A percentile compares a stretch with the other conserved stretches of the same genome.
These are phyloP conservation scores for Apodemia duryi DNA, from an alignment of 2,888 invertebrate genomes.

Conservation along the genomic window DNA sequence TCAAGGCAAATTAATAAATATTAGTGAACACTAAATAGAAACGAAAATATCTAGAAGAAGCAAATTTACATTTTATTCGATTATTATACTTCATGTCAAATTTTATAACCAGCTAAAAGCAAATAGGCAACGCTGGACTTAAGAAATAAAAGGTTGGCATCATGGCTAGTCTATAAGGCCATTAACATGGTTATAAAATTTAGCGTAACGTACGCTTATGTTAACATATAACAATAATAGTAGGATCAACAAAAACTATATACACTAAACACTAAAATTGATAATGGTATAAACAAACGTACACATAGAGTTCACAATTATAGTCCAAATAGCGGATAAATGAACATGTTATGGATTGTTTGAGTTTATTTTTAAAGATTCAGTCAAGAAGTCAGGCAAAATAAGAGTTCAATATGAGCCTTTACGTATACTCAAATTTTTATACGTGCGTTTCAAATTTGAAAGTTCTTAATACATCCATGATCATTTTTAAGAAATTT, in stretches of 20 bases:
- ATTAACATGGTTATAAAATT: too few relatives aligned
- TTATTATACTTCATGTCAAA: slow-evolving; percentile 25
- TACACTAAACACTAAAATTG: slow-evolving; percentile 56
- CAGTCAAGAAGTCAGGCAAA: too few relatives aligned
- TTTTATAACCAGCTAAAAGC: slow-evolving; percentile 22
- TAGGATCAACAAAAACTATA: slow-evolving; percentile 65
- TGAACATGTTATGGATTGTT: too few relatives aligned
- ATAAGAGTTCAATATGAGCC: too few relatives aligned
- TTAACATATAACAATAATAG: slow-evolving; percentile 58
- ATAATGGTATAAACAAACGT: slow-evolving; percentile 35
- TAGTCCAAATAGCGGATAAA: neutral
- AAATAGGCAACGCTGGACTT: too few relatives aligned
- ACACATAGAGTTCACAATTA: slow-evolving; percentile 28
- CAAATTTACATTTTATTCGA: slow-evolving; percentile 52
- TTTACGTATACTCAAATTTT: too few relatives aligned
- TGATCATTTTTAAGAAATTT: too few relatives aligned
- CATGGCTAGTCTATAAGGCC: too few relatives aligned
- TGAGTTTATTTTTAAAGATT: too few relatives aligned
- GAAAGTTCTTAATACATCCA: too few relatives aligned
- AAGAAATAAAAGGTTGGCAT: too few relatives aligned
- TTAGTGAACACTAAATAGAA: slow-evolving; percentile 57
- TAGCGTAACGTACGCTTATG: slow-evolving; percentile 23
- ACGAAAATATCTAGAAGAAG: slow-evolving; percentile 45
- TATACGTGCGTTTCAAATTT: too few relatives aligned
- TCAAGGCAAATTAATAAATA: slow-evolving; percentile 37